Evolutionary conservation across 1,140 invertebrate genomes (phyloP).

Genomic region (Hesperophylax magnus): DNA sequence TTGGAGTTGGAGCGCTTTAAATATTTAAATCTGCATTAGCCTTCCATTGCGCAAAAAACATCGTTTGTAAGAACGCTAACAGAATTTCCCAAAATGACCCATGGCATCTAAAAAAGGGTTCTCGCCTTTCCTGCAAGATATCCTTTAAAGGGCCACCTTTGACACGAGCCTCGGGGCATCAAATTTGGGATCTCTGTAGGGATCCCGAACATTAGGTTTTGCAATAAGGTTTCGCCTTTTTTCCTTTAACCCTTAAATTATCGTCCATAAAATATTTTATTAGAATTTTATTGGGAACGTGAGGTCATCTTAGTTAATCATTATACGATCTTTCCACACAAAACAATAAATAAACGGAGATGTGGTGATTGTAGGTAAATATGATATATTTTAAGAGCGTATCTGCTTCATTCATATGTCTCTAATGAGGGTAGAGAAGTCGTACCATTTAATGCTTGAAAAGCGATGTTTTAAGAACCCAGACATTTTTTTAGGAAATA

Average conservation of each 20-base stretch:
- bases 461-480: too few relatives aligned
- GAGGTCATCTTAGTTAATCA: too few relatives aligned
- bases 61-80: background rate
- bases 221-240: slow-evolving; percentile 13
- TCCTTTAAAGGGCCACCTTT: slow-evolving; percentile 25
- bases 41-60: slow-evolving; percentile 8
- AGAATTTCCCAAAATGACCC: slow-evolving; percentile 1
- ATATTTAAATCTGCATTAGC: slow-evolving; percentile 7
- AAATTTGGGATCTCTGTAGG: slow-evolving; percentile 20
- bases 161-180: slow-evolving; percentile 37
- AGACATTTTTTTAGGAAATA: too few relatives aligned
- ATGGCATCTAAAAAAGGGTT: slow-evolving; percentile 12
- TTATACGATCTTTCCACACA: too few relatives aligned
- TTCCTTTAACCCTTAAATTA: slow-evolving; percentile 23
- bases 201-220: slow-evolving; percentile 14
- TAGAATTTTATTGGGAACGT: background rate
- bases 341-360: too few relatives aligned
- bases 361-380: too few relatives aligned
- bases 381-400: too few relatives aligned
- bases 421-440: too few relatives aligned
- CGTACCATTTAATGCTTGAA: too few relatives aligned
- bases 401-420: too few relatives aligned
- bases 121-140: slow-evolving; percentile 14
- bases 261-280: slow-evolving; percentile 19
- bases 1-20: background rate